Percentiles rank a stretch among this genome's conserved stretches.
Evolutionary conservation across 2,797 vertebrate genomes (phyloP).

Genomic region (Pipistrellus pygmaeus): DNA sequence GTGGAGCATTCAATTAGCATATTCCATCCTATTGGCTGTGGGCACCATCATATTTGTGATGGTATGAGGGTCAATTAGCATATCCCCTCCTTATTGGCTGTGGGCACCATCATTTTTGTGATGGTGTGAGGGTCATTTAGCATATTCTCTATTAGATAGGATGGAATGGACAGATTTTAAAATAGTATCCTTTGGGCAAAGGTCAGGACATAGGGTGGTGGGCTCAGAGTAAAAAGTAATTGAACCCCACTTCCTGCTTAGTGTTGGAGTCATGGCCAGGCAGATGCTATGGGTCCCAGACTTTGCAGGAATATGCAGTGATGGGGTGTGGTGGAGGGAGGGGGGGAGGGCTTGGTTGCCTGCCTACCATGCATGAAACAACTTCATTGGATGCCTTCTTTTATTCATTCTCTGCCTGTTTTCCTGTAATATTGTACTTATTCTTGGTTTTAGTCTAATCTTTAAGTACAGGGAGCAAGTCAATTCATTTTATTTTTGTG

Average conservation of each 20-base stretch:
- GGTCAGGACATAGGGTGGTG: not conserved
- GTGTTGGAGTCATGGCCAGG: not conserved
- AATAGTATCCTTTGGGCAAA: not conserved
- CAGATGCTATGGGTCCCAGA: rapidly evolving
- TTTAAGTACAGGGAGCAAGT: not conserved
- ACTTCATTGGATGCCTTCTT: not conserved
- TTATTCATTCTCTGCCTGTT: not conserved
- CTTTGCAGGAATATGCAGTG: not conserved
- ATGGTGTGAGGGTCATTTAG: too few relatives aligned
- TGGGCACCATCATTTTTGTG: too few relatives aligned
- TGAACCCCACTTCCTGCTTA: not conserved
- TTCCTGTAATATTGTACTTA: not conserved
- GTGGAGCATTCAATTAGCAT: too few relatives aligned
- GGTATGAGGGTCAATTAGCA: too few relatives aligned
- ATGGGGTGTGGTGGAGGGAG: not conserved
- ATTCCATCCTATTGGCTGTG: too few relatives aligned
- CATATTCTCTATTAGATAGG: too few relatives aligned
- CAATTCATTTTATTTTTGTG: not conserved
- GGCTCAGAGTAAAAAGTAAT: not conserved
- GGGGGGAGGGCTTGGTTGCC: too few relatives aligned
- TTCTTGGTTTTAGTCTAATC: not conserved
- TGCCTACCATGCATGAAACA: not conserved
- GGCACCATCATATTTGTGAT: too few relatives aligned
- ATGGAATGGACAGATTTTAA: not conserved
- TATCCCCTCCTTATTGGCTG: too few relatives aligned